Conservation (phyloP, 53 echinoderm and acorn worm genomes). For the Mesocentrotus franciscanus region DNA sequence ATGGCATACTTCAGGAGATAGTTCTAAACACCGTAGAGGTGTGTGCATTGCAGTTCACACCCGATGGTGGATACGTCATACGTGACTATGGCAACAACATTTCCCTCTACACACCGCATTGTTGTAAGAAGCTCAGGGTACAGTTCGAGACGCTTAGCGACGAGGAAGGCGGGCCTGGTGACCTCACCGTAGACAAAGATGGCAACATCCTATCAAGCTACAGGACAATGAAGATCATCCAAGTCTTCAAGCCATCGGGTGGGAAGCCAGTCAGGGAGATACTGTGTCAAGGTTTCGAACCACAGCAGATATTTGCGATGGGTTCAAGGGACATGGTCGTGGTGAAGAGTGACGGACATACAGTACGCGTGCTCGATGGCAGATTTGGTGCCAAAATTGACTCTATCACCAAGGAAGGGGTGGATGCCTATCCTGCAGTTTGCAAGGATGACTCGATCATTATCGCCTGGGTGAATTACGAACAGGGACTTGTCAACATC, state of each 20-base stretch:
- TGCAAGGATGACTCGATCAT: conserved; percentile 47
- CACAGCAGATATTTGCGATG: conserved; percentile 55
- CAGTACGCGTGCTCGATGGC: not conserved
- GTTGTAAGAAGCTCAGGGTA: not conserved
- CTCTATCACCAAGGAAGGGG: not conserved
- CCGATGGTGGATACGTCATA: conserved; percentile 32
- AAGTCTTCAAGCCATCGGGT: conserved; percentile 38
- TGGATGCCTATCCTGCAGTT: conserved; percentile 22
- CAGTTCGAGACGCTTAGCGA: conserved; percentile 13
- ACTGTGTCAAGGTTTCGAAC: not conserved
- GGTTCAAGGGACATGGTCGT: not conserved
- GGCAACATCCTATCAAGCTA: conserved; percentile 15
- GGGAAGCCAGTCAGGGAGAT: conserved; percentile 42
- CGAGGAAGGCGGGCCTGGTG: conserved; percentile 12
- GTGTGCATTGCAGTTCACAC: not conserved
- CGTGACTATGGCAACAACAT: not conserved
- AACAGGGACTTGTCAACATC: conserved; percentile 33
- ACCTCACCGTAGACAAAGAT: conserved; percentile 10
- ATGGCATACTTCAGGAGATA: not conserved
- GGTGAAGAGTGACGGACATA: not conserved
- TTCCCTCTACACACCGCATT: conserved; percentile 18
- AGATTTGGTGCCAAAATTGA: not conserved
- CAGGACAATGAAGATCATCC: not conserved
- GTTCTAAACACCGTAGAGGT: not conserved
- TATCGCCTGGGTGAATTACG: conserved; percentile 53